Base-by-base conservation (phyloP, 64 coral and sea anemone species). In the Actinia tenebrosa region DNA sequence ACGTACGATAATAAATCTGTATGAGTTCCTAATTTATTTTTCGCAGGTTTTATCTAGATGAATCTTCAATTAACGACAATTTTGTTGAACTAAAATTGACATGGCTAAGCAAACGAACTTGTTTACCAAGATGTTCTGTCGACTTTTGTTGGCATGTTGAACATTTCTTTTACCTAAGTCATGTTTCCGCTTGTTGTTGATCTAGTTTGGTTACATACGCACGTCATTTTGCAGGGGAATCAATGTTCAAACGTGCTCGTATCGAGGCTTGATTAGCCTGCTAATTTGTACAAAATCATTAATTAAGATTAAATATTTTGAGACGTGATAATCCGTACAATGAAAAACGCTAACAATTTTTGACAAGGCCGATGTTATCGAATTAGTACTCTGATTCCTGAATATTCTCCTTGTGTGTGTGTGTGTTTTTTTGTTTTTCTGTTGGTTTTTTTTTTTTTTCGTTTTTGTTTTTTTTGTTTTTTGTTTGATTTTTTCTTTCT, bases 201-300 rank as follows among this genome's bases (percentile, higher is more conserved):
- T 25, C 7, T 26, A 42, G 69, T 75, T 75, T 75, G 23, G 8
- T 75, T 66, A 50, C 19, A 14, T 66, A 10, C 6, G 9, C 63
- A 66, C 79, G 6, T 50, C 79, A 22, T 50, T 81, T 81, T 81
- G 7, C 16, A 81, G 17, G 27, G 50, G 22, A 81, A 22, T 81
- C 79, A 10, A 50, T 18, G 16, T 79, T 11, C 77, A 79, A 7
- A 43, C 77, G 44, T 81, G 44, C 19, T 81, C 50, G 14, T 53
- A 81, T 50, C 45, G 22, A 19, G 79, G 23, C 45, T 42, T 30
- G 15, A 80, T 81, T 81, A 81, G 22, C 17, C 23, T 14, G 18
- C 79, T 45, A 81, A 45, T 45, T 81, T 53, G 79, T 81, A 53
- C 44, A 81, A 81, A 79, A 81, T 81, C 69, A 30, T 75, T 75